These are phyloP conservation scores for Neodiprion pinetum DNA, from an alignment of 1,140 invertebrate genomes.

Conservation along the genomic window DNA sequence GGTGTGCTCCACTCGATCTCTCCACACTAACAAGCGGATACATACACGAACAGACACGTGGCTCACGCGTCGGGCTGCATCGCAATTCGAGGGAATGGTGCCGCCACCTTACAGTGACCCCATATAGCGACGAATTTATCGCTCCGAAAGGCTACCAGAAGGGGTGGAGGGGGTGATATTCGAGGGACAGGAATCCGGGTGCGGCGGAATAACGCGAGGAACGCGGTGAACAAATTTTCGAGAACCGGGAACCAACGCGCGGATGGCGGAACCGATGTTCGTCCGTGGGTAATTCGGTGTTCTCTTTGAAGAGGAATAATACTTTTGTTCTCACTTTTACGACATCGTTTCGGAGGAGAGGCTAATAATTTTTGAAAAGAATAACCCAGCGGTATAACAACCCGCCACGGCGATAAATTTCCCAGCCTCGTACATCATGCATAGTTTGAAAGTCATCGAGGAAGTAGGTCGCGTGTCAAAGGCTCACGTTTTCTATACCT, in stretches of 20 bases:
- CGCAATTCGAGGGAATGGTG: conserved; percentile 47
- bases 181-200: not conserved
- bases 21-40: not conserved
- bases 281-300: no score
- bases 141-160: not conserved
- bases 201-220: conserved; percentile 6
- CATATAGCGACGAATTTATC: conserved; percentile 33
- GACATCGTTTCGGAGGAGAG: no score
- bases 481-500: conserved; percentile 29
- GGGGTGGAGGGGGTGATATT: conserved; percentile 5
- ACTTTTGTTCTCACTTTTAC: no score
- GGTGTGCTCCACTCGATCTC: not conserved
- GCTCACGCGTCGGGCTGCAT: conserved; percentile 39
- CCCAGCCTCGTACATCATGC: not conserved
- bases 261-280: no score
- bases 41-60: conserved; percentile 11
- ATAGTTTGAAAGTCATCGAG: conserved; percentile 39
- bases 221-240: conserved; percentile 17
- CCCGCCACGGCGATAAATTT: conserved; percentile 43
- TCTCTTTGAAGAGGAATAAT: no score
- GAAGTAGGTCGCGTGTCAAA: conserved; percentile 60
- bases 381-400: no score
- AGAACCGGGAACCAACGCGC: not conserved
- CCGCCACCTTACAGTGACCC: conserved; percentile 54
- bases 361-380: no score